A percentile compares a stretch with the other conserved stretches of the same genome.
These are phyloP conservation scores for Eremophila alpestris DNA, from an alignment of 2,797 vertebrate genomes.

Conservation along the genomic window DNA sequence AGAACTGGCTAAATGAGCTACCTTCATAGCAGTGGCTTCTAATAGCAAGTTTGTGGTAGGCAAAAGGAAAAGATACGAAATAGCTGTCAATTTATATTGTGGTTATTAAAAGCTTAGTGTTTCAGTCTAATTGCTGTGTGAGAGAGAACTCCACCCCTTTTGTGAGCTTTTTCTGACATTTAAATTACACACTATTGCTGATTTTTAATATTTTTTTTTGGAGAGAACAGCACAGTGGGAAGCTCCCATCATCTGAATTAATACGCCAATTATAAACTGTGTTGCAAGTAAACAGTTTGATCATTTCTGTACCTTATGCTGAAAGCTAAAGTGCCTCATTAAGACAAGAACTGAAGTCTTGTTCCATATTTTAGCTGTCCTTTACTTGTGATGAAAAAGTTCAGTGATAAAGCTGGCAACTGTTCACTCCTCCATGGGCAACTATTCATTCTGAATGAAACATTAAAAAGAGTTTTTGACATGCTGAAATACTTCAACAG, in stretches of 20 bases:
- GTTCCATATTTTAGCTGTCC: constrained; percentile 40
- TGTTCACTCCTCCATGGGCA: neutral
- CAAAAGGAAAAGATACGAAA: constrained; percentile 35
- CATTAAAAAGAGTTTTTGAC: neutral
- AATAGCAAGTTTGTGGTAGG: neutral
- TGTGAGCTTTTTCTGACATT: constrained; percentile 63
- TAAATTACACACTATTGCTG: constrained; percentile 49
- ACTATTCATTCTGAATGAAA: neutral
- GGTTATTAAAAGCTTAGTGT: constrained; percentile 49
- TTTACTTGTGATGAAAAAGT: constrained; percentile 26
- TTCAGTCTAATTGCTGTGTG: constrained; percentile 46
- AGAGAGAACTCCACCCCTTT: constrained; percentile 36
- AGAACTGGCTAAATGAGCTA: neutral
- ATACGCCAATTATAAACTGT: constrained; percentile 46
- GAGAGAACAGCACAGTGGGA: neutral
- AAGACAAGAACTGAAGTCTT: constrained; percentile 53
- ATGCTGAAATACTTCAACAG: neutral
- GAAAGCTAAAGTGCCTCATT: constrained; percentile 40
- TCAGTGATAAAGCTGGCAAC: constrained; percentile 21
- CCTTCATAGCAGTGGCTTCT: neutral
- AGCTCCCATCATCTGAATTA: constrained; percentile 34
- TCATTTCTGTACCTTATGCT: constrained; percentile 42
- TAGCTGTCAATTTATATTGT: constrained; percentile 47
- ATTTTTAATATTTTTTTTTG: neutral
- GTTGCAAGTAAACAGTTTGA: constrained; percentile 57